These are phyloP conservation scores for Sebastes minor DNA, from an alignment of 2,797 vertebrate genomes.

Conservation along the genomic window DNA sequence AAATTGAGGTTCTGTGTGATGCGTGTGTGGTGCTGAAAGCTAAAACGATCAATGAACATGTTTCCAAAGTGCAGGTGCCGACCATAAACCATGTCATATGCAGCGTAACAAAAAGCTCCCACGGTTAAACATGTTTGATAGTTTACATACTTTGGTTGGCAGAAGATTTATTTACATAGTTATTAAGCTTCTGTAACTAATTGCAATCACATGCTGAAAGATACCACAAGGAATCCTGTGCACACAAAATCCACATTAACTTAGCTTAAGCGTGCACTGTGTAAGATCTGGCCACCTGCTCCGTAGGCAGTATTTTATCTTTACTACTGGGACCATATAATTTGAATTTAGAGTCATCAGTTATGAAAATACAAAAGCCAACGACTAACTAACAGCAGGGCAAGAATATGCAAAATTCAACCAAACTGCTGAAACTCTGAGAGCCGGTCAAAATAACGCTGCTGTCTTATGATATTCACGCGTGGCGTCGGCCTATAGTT, in stretches of 20 bases:
- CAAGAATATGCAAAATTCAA: no score
- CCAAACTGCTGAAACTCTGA: no score
- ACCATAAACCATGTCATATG: neutral
- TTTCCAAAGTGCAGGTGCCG: conserved; percentile 2
- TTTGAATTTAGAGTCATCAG: no score
- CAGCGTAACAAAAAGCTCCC: neutral
- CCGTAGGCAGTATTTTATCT: no score
- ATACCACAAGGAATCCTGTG: neutral
- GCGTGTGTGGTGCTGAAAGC: conserved; percentile 3
- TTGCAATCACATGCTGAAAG: neutral
- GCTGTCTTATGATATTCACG: no score
- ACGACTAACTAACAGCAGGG: no score
- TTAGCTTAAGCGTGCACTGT: no score
- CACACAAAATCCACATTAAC: neutral
- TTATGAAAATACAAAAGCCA: no score
- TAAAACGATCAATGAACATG: neutral
- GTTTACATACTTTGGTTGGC: neutral
- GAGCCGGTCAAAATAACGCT: no score
- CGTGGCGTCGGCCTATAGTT: no score
- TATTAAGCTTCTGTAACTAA: neutral
- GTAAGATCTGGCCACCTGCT: no score
- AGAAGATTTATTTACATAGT: neutral
- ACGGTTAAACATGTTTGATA: neutral
- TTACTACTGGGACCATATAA: no score
- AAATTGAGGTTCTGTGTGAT: conserved; percentile 14